Conservation (phyloP, 2,797 vertebrate genomes). For the Macropodus opercularis region DNA sequence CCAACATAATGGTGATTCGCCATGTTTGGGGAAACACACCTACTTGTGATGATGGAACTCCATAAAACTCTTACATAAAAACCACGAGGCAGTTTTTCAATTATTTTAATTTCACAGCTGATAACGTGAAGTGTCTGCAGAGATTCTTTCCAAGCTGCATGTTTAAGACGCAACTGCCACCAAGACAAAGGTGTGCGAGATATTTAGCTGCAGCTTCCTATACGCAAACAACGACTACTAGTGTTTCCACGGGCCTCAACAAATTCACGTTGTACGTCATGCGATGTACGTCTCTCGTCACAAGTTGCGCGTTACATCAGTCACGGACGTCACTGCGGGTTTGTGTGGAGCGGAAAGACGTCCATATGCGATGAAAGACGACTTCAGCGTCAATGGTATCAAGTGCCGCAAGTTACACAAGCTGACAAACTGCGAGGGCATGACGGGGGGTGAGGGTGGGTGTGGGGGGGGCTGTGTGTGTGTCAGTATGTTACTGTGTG, state of each 20-base stretch:
- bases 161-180: background rate
- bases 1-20: no score
- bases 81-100: no score
- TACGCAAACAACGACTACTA: background rate
- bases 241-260: background rate
- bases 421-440: conserved; percentile 48
- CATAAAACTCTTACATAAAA: no score
- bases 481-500: conserved; percentile 36
- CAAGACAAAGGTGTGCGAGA: background rate
- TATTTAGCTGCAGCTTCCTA: background rate
- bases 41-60: no score
- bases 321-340: conserved; percentile 2
- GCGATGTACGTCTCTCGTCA: background rate
- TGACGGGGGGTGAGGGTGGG: conserved; percentile 9
- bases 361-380: conserved; percentile 44
- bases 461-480: conserved; percentile 50
- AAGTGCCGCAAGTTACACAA: conserved; percentile 66
- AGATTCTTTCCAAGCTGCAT: background rate
- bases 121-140: background rate
- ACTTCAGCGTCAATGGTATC: conserved; percentile 38
- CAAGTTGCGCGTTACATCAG: conserved; percentile 1
- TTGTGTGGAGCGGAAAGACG: background rate
- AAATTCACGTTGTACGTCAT: conserved; percentile 5
- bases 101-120: no score
- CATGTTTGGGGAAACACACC: no score